phyloP scores from a whole-genome alignment of 2,888 invertebrate genomes.

The Automeris io region DNA sequence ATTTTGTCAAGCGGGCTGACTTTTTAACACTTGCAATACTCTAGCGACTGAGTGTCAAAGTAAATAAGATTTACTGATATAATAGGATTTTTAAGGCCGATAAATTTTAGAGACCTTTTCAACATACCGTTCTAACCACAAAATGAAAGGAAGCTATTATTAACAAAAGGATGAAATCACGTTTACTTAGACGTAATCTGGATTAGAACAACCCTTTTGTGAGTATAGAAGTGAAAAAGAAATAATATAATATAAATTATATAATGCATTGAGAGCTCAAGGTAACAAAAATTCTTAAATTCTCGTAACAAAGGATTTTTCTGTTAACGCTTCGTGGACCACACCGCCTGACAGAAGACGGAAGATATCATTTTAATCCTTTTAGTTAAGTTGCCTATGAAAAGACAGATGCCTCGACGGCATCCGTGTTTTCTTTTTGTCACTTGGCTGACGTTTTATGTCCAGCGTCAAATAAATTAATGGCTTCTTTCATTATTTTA shows the following conservation, averaged over 20 bases:
- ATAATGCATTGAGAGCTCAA: slow-evolving; percentile 75
- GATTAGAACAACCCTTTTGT: slow-evolving; percentile 72
- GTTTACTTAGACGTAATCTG: slow-evolving; percentile 54
- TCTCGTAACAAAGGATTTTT: slow-evolving; percentile 57
- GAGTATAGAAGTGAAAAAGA: slow-evolving; percentile 71
- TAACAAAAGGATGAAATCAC: slow-evolving; percentile 49
- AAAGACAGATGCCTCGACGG: slow-evolving; percentile 67
- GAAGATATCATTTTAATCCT: slow-evolving; percentile 77
- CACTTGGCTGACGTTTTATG: slow-evolving; percentile 11
- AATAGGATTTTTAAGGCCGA: slow-evolving; percentile 27
- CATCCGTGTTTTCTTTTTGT: slow-evolving; percentile 64
- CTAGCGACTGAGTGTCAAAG: slow-evolving; percentile 10
- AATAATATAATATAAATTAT: slow-evolving; percentile 72
- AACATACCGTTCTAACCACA: slow-evolving; percentile 36
- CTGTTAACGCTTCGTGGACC: slow-evolving; percentile 70
- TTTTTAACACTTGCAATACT: no score
- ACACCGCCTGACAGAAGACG: slow-evolving; percentile 71
- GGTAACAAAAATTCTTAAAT: slow-evolving; percentile 62
- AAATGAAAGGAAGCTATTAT: slow-evolving; percentile 41
- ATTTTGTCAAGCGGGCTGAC: no score
- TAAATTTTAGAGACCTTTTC: slow-evolving; percentile 2
- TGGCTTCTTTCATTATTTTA: slow-evolving; percentile 1
- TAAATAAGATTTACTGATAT: slow-evolving; percentile 17
- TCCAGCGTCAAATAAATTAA: slow-evolving; percentile 3
- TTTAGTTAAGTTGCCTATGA: slow-evolving; percentile 77